Conservation (phyloP, 2,113 vertebrate species). For the Neomonachus schauinslandi region DNA sequence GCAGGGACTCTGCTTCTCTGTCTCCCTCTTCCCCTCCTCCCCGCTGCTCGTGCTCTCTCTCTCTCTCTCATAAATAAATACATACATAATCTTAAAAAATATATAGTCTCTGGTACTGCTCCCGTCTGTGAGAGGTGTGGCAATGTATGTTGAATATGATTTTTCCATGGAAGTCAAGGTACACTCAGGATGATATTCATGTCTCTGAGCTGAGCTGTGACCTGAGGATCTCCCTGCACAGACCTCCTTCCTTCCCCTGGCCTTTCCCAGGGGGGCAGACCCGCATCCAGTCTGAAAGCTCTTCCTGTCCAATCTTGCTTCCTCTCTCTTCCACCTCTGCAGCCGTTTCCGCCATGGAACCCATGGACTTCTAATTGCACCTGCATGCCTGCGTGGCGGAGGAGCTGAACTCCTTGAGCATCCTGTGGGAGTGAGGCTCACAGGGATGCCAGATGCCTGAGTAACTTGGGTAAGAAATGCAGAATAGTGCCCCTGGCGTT, state of each 20-base stretch:
- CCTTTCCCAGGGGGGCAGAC: background rate
- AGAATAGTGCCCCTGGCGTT: background rate
- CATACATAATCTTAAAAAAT: background rate
- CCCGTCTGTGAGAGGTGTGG: background rate
- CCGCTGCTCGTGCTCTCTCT: too few relatives aligned
- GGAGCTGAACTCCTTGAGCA: rapidly evolving
- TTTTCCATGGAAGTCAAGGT: background rate
- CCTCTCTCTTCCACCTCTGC: background rate
- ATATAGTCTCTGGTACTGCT: background rate
- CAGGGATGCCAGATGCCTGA: background rate
- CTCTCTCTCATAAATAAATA: too few relatives aligned
- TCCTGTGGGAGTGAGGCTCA: background rate
- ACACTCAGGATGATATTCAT: background rate
- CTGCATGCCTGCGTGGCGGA: background rate
- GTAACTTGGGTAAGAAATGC: background rate
- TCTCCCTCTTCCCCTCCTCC: background rate
- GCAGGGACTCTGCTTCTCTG: too few relatives aligned
- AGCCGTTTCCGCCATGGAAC: background rate
- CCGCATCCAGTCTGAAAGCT: background rate
- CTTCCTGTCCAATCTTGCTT: background rate
- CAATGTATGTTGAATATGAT: background rate
- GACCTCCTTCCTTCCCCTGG: background rate
- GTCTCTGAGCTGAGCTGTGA: background rate
- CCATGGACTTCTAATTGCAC: rapidly evolving
- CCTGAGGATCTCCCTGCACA: background rate